Evolutionary conservation across 1,140 invertebrate species (phyloP).

Genomic region (Drosophila ironensis): DNA sequence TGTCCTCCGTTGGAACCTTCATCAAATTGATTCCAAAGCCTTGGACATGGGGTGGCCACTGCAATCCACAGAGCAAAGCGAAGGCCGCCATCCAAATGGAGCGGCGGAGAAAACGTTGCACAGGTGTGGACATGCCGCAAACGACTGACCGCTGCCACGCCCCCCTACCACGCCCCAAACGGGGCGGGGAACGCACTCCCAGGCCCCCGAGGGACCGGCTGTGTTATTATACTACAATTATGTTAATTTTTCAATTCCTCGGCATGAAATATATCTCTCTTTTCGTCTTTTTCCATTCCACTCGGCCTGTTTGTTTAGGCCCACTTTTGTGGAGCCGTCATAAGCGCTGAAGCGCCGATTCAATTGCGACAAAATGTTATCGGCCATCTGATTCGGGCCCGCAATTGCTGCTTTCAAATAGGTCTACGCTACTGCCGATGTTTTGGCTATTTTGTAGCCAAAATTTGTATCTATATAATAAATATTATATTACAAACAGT

Average conservation of each 20-base stretch:
- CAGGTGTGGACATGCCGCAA: slow-evolving; percentile 46
- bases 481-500: too few species aligned
- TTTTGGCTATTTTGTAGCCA: too few species aligned
- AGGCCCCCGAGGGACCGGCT: slow-evolving; percentile 13
- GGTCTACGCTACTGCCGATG: neutral
- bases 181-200: slow-evolving; percentile 15
- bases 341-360: slow-evolving; percentile 19
- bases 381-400: slow-evolving; percentile 13
- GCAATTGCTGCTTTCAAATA: too few species aligned
- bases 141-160: slow-evolving; percentile 57
- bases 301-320: slow-evolving; percentile 35
- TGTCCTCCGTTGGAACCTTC: slow-evolving; percentile 45
- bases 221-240: slow-evolving; percentile 68
- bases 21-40: slow-evolving; percentile 74
- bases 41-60: neutral
- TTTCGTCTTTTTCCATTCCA: slow-evolving; percentile 8
- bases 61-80: slow-evolving; percentile 16
- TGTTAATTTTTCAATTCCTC: slow-evolving; percentile 61
- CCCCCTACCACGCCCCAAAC: slow-evolving; percentile 14
- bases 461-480: too few species aligned
- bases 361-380: slow-evolving; percentile 44
- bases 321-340: slow-evolving; percentile 16
- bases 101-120: slow-evolving; percentile 9
- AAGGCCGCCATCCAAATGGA: slow-evolving; percentile 14
- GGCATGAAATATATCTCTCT: slow-evolving; percentile 18